A percentile compares a stretch with the other conserved stretches of the same genome.
phyloP scores from a whole-genome alignment of 2,797 vertebrate species.

The Hylomyscus alleni region DNA sequence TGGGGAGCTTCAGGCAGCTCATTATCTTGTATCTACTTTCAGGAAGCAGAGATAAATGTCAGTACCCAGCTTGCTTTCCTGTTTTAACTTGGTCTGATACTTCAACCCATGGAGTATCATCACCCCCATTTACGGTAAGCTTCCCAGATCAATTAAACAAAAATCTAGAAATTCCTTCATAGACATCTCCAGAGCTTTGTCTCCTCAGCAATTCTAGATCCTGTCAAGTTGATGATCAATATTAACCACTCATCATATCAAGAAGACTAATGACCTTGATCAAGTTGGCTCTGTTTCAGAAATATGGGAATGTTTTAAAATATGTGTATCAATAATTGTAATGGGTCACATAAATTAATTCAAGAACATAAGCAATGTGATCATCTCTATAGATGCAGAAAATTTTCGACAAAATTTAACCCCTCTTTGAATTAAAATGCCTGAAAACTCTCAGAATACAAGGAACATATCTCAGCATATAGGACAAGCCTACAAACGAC shows the following conservation, averaged over 20 bases:
- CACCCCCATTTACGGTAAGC: not conserved
- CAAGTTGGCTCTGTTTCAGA: not conserved
- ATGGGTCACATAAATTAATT: not conserved
- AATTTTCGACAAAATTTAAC: too few relatives aligned
- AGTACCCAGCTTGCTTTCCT: not conserved
- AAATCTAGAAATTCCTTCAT: not conserved
- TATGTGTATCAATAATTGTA: not conserved
- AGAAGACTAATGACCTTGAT: not conserved
- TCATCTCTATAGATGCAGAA: not conserved
- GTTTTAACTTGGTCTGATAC: not conserved
- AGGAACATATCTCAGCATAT: not conserved
- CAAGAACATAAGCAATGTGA: not conserved
- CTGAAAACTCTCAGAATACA: not conserved
- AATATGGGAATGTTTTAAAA: not conserved
- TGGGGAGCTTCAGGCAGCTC: not conserved
- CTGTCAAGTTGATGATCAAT: not conserved
- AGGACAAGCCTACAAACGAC: not conserved
- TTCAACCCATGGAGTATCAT: too few relatives aligned
- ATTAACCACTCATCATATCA: not conserved
- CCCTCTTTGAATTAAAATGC: not conserved
- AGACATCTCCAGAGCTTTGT: not conserved
- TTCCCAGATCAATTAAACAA: not conserved
- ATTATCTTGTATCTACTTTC: not conserved
- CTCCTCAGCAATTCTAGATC: not conserved
- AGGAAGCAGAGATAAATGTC: not conserved